phyloP scores from a whole-genome alignment of 1,140 invertebrate species.

The Mactra quadrangularis region DNA sequence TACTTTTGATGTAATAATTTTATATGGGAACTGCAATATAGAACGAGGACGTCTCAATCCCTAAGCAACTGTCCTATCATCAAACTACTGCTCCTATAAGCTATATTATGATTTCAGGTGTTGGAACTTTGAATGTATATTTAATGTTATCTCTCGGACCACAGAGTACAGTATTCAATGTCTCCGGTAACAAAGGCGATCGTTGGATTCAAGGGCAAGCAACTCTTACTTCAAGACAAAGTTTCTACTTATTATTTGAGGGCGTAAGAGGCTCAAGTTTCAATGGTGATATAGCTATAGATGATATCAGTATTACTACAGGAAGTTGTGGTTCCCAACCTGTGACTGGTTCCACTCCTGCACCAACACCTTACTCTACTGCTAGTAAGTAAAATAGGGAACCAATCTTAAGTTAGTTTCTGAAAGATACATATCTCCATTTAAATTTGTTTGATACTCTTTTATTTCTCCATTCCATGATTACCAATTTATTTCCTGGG shows the following conservation, averaged over 20 bases:
- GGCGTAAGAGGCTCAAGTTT: slow-evolving; percentile 63
- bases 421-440: too few relatives aligned
- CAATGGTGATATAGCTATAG: slow-evolving; percentile 77
- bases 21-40: too few relatives aligned
- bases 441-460: too few relatives aligned
- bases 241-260: slow-evolving; percentile 72
- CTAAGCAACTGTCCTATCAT: too few relatives aligned
- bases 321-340: slow-evolving; percentile 83
- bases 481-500: too few relatives aligned
- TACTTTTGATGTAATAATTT: too few relatives aligned
- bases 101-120: too few relatives aligned
- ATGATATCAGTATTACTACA: slow-evolving; percentile 70
- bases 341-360: slow-evolving; percentile 47
- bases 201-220: slow-evolving; percentile 73
- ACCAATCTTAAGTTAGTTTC: too few relatives aligned
- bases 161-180: slow-evolving; percentile 70
- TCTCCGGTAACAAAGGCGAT: slow-evolving; percentile 74
- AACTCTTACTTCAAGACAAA: slow-evolving; percentile 54
- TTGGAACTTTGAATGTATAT: slow-evolving; percentile 78
- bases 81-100: too few relatives aligned
- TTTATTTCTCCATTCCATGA: slow-evolving; percentile 20
- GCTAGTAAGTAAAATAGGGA: slow-evolving; percentile 34
- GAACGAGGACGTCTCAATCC: too few relatives aligned
- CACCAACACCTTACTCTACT: slow-evolving; percentile 51
- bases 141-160: slow-evolving; percentile 40